Evolutionary conservation across 2,113 vertebrate genomes (phyloP).

Genomic region (Pardalotus punctatus): DNA sequence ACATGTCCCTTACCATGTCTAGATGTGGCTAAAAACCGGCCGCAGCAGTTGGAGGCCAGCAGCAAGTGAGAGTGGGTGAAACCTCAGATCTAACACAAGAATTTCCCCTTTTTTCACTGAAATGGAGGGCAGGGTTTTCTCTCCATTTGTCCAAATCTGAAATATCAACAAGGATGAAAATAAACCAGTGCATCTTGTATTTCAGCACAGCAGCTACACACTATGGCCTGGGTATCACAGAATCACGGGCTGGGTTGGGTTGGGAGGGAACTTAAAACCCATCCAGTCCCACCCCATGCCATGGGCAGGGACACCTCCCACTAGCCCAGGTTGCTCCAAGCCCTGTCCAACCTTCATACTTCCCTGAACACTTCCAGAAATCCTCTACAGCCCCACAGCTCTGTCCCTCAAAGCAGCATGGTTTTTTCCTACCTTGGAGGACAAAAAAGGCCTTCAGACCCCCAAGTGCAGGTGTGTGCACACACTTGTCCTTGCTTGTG

Average conservation of each 20-base stretch:
- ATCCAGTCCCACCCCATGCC: neutral
- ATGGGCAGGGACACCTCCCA: neutral
- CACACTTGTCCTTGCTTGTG: rapidly evolving
- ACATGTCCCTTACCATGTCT: neutral
- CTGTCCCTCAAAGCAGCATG: neutral
- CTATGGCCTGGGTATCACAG: neutral
- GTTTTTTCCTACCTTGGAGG: neutral
- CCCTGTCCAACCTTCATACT: neutral
- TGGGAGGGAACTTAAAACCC: neutral
- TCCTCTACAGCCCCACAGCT: neutral
- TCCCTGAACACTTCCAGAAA: neutral
- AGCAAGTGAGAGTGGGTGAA: neutral
- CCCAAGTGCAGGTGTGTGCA: rapidly evolving
- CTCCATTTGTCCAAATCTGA: neutral
- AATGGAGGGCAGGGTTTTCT: neutral
- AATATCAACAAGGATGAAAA: neutral
- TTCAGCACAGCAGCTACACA: neutral
- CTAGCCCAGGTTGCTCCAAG: neutral
- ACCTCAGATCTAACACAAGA: neutral
- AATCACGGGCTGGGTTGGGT: rapidly evolving
- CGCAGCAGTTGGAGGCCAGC: neutral
- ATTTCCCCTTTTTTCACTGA: neutral
- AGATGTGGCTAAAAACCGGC: neutral
- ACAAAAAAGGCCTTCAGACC: neutral
- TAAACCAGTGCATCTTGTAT: rapidly evolving